Evolutionary conservation across 2,888 invertebrate species (phyloP).

Genomic region (Temnothorax unifasciatus): DNA sequence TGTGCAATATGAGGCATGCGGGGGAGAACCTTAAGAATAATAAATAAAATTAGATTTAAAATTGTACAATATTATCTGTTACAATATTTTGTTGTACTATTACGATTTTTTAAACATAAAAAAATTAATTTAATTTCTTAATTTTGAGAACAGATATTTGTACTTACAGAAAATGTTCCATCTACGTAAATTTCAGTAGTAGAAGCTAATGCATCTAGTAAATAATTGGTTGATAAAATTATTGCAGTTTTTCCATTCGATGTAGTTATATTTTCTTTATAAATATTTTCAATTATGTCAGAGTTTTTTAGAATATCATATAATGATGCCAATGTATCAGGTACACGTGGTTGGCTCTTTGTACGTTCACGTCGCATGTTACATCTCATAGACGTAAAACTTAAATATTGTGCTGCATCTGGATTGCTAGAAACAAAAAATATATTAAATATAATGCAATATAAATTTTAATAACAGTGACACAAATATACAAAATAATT

Average conservation of each 20-base stretch:
- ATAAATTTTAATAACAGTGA: too few relatives aligned
- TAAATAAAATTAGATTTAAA: too few relatives aligned
- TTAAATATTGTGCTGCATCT: conserved; percentile 35
- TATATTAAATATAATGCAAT: conserved; percentile 1
- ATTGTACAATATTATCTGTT: too few relatives aligned
- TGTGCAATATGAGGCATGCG: conserved; percentile 19
- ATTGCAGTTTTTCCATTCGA: conserved; percentile 30
- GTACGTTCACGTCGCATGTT: conserved; percentile 30
- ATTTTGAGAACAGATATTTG: background rate
- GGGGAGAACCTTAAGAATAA: conserved; percentile 8
- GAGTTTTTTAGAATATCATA: conserved; percentile 3
- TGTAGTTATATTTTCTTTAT: too few relatives aligned
- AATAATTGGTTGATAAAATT: conserved; percentile 8
- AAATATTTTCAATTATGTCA: background rate
- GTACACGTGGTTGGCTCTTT: background rate
- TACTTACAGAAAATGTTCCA: conserved; percentile 42
- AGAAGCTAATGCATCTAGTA: conserved; percentile 10
- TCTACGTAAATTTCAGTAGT: conserved; percentile 29
- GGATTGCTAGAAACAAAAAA: conserved; percentile 27
- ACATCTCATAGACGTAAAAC: conserved; percentile 38
- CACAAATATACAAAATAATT: too few relatives aligned
- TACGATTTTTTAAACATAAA: background rate
- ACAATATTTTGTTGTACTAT: background rate
- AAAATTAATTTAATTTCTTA: background rate
- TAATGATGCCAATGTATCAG: conserved; percentile 27